phyloP scores from a whole-genome alignment of 2,797 vertebrate species.

The Sebastolobus altivelis region DNA sequence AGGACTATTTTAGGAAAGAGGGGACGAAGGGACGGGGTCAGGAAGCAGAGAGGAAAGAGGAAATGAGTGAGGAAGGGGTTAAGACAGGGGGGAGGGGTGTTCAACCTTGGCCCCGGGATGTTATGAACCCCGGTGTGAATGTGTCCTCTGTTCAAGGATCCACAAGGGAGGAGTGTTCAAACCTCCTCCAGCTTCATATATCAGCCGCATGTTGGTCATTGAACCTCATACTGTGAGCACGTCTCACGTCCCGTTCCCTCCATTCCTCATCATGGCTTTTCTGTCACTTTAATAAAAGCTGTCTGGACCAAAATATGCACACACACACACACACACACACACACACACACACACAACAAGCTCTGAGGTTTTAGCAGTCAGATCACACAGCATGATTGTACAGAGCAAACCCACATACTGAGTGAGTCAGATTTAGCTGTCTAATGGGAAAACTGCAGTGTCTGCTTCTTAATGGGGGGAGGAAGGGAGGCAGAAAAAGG shows the following conservation, averaged over 20 bases:
- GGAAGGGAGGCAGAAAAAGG: slow-evolving; percentile 28
- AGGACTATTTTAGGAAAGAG: slow-evolving; percentile 40
- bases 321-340: slow-evolving; percentile 21
- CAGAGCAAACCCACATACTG: slow-evolving; percentile 52
- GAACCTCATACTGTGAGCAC: slow-evolving; percentile 40
- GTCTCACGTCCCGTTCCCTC: not conserved
- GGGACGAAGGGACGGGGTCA: not conserved
- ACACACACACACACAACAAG: slow-evolving; percentile 25
- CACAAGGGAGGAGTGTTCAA: slow-evolving; percentile 67
- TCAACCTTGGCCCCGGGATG: slow-evolving; percentile 55
- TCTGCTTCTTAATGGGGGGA: slow-evolving; percentile 52
- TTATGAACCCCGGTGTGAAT: slow-evolving; percentile 71
- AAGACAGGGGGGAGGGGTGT: slow-evolving; percentile 35
- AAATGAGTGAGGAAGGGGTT: slow-evolving; percentile 53
- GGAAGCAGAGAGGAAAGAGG: slow-evolving; percentile 35
- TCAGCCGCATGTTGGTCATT: slow-evolving; percentile 39
- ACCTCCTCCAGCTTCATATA: slow-evolving; percentile 38
- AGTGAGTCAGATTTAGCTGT: slow-evolving; percentile 67
- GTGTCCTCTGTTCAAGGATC: slow-evolving; percentile 72
- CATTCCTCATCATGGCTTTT: slow-evolving; percentile 47
- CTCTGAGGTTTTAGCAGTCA: slow-evolving; percentile 62
- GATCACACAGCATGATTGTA: slow-evolving; percentile 57
- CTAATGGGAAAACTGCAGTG: slow-evolving; percentile 62
- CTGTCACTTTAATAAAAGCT: slow-evolving; percentile 60
- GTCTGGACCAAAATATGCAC: slow-evolving; percentile 39